Percentiles rank a stretch among this genome's conserved stretches.
Evolutionary conservation across 1,140 invertebrate species (phyloP).

Genomic region (Brachionus sp.): DNA sequence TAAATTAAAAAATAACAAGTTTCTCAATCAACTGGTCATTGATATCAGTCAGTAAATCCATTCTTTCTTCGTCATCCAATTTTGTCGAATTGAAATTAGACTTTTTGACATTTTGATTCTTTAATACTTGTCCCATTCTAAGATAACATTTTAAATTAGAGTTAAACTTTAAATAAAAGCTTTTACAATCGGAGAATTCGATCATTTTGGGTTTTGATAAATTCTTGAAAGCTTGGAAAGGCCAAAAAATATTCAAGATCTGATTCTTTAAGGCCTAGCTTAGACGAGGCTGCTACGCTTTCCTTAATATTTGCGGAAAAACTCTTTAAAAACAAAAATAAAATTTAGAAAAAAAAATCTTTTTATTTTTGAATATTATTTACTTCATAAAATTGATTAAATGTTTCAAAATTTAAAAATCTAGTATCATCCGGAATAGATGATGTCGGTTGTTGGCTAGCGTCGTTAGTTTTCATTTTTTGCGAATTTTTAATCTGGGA

Average conservation of each 20-base stretch:
- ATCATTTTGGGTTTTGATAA: slow-evolving; percentile 18
- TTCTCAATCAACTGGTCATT: slow-evolving; percentile 78
- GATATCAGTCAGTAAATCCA: slow-evolving; percentile 70
- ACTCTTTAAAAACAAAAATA: not conserved
- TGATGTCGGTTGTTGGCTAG: not conserved
- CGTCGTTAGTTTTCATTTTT: not conserved
- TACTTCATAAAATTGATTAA: not conserved
- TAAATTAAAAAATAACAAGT: slow-evolving; percentile 63
- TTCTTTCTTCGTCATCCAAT: slow-evolving; percentile 68
- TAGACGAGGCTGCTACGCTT: not conserved
- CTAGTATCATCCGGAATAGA: not conserved
- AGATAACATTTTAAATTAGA: not conserved
- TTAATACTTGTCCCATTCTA: slow-evolving; percentile 17
- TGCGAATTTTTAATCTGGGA: not conserved
- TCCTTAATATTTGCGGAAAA: slow-evolving; percentile 37
- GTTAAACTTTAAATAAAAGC: not conserved
- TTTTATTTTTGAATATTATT: not conserved
- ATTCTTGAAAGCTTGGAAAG: not conserved
- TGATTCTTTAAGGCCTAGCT: not conserved
- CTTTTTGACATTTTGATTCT: slow-evolving; percentile 25
- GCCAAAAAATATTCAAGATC: slow-evolving; percentile 34
- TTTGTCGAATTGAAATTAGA: slow-evolving; percentile 47
- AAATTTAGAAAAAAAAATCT: not conserved
- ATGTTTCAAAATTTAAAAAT: not conserved
- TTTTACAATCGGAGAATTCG: slow-evolving; percentile 14